Evolutionary conservation across 2,113 vertebrate species (phyloP).

Genomic region (Typhlomys cinereus): DNA sequence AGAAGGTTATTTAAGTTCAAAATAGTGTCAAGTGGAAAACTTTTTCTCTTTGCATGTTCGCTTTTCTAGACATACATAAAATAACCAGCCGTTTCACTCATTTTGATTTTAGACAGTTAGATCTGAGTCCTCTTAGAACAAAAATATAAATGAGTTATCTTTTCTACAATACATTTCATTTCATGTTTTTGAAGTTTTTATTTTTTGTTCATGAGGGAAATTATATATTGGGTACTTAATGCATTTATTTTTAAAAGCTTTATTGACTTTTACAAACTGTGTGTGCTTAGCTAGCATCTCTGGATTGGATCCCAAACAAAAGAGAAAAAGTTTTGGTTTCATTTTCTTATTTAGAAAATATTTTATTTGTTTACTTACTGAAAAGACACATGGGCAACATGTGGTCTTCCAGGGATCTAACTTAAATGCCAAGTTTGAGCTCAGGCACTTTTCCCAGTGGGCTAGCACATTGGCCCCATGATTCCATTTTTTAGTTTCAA

Average conservation of each 20-base stretch:
- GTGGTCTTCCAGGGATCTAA: too few species aligned
- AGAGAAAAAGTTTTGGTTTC: neutral
- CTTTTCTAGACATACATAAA: neutral
- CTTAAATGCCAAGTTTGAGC: too few species aligned
- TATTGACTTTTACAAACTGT: neutral
- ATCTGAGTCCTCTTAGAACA: neutral
- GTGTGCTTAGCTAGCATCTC: neutral
- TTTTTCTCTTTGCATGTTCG: slow-evolving; percentile 11
- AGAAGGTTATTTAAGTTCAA: slow-evolving; percentile 1
- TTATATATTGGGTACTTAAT: neutral
- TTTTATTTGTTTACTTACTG: too few species aligned
- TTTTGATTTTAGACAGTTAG: slow-evolving; percentile 20
- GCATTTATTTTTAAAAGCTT: neutral
- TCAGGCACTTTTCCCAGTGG: too few species aligned
- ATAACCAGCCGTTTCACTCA: neutral
- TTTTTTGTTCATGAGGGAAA: slow-evolving; percentile 23
- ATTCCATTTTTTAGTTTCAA: too few species aligned
- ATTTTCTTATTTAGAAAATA: too few species aligned
- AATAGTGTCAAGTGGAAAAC: neutral
- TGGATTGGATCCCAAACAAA: neutral
- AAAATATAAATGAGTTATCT: neutral
- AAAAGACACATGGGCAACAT: too few species aligned
- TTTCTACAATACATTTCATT: neutral
- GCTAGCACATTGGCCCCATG: too few species aligned
- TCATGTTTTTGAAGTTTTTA: neutral